Evolutionary conservation across 2,113 vertebrate genomes (phyloP).

Genomic region (Struthio camelus): DNA sequence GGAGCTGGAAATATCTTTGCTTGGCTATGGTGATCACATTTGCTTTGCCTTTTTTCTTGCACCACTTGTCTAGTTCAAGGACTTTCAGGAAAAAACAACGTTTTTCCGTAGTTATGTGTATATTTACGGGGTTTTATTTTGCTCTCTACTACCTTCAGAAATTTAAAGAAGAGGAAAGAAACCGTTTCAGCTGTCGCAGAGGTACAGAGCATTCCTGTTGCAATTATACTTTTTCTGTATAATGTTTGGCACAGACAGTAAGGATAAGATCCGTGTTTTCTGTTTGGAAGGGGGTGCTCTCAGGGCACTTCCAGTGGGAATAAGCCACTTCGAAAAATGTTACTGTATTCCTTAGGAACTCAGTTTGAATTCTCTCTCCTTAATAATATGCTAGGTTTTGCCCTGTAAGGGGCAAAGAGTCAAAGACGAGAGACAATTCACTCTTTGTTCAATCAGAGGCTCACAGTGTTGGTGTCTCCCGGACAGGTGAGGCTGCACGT

Average conservation of each 20-base stretch:
- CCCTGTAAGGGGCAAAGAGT: not conserved
- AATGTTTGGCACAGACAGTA: not conserved
- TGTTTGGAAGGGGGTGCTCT: not conserved
- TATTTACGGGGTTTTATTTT: not conserved
- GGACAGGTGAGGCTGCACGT: not conserved
- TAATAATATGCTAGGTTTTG: not conserved
- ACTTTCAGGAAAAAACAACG: not conserved
- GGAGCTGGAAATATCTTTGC: not conserved
- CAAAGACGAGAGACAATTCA: not conserved
- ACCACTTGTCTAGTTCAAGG: not conserved
- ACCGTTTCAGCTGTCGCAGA: not conserved
- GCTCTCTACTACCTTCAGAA: not conserved
- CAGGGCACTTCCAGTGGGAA: not conserved
- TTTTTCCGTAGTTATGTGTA: not conserved
- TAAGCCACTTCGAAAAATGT: not conserved
- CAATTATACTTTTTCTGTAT: not conserved
- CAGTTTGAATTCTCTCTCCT: not conserved
- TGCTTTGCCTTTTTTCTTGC: not conserved
- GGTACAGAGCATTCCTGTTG: not conserved
- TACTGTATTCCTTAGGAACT: not conserved
- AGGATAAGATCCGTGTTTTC: fast-evolving
- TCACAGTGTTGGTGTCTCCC: not conserved
- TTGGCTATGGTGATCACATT: not conserved
- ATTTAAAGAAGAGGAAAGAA: not conserved
- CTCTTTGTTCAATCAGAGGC: not conserved